Percentiles rank a stretch among this genome's conserved stretches.
phyloP scores from a whole-genome alignment of 2,888 invertebrate genomes.

The Epicampocera succincta region DNA sequence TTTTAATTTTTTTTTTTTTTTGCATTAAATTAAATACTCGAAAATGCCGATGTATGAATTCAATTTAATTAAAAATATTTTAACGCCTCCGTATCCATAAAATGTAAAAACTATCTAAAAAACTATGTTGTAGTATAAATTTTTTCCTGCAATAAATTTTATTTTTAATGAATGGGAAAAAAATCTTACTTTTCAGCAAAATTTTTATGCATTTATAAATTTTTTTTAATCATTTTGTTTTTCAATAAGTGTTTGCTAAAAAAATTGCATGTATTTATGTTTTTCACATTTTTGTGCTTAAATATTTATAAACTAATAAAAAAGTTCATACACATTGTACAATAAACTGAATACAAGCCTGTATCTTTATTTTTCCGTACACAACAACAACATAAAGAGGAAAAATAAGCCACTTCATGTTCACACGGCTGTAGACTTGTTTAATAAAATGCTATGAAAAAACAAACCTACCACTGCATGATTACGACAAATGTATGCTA shows the following conservation, averaged over 20 bases:
- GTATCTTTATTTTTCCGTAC: background rate
- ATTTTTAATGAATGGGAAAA: no score
- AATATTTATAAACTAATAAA: conserved; percentile 50
- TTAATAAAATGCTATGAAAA: conserved; percentile 9
- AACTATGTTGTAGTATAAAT: no score
- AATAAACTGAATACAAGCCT: background rate
- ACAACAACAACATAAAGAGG: background rate
- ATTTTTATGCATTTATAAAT: background rate
- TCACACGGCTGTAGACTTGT: conserved; percentile 13
- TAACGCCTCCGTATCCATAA: no score
- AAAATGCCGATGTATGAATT: no score
- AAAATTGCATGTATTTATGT: background rate
- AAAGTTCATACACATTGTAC: background rate
- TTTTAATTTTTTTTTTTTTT: no score
- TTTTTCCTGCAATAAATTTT: no score
- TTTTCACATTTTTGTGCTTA: conserved; percentile 4
- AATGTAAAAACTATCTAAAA: no score
- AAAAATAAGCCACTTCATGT: conserved; percentile 3
- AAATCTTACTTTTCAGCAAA: no score
- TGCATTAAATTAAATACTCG: no score
- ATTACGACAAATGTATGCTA: conserved; percentile 65
- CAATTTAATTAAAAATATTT: no score
- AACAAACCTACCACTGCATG: conserved; percentile 15
- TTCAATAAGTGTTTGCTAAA: background rate
- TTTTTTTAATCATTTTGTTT: conserved; percentile 2